These are phyloP conservation scores for Agrilus cyanescens DNA, from an alignment of 2,888 invertebrate genomes.

Conservation along the genomic window DNA sequence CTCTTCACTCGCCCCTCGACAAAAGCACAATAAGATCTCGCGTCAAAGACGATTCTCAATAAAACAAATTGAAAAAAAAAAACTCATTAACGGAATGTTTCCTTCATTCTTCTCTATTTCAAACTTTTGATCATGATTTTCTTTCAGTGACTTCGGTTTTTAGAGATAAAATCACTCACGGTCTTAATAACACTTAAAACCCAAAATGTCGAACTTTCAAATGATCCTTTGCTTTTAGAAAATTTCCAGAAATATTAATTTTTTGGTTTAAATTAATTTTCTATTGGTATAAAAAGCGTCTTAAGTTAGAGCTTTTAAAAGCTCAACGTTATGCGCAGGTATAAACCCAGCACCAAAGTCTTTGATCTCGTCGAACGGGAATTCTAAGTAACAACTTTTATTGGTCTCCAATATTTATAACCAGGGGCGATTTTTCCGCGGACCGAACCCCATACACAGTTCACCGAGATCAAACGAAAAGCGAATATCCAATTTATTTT, in stretches of 20 bases:
- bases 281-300: too few relatives aligned
- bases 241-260: too few relatives aligned
- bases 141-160: too few relatives aligned
- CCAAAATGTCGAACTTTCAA: too few relatives aligned
- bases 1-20: conserved; percentile 31
- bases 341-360: conserved; percentile 14
- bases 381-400: conserved; percentile 36
- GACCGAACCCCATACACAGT: conserved; percentile 24
- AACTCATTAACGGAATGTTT: conserved; percentile 39
- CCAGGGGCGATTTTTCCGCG: conserved; percentile 23
- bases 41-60: conserved; percentile 34
- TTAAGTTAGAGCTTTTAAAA: too few relatives aligned
- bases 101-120: conserved; percentile 23
- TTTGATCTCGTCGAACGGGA: conserved; percentile 33
- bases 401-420: conserved; percentile 37
- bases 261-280: too few relatives aligned
- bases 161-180: too few relatives aligned
- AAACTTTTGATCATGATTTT: too few relatives aligned
- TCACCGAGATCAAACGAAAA: conserved; percentile 29
- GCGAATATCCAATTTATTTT: conserved; percentile 29
- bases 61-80: conserved; percentile 38
- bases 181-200: too few relatives aligned
- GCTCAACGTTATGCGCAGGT: too few relatives aligned
- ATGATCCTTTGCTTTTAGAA: too few relatives aligned
- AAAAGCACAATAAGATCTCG: conserved; percentile 33